These are phyloP conservation scores for Leptosomus discolor DNA, from an alignment of 2,113 vertebrate genomes.

Conservation along the genomic window DNA sequence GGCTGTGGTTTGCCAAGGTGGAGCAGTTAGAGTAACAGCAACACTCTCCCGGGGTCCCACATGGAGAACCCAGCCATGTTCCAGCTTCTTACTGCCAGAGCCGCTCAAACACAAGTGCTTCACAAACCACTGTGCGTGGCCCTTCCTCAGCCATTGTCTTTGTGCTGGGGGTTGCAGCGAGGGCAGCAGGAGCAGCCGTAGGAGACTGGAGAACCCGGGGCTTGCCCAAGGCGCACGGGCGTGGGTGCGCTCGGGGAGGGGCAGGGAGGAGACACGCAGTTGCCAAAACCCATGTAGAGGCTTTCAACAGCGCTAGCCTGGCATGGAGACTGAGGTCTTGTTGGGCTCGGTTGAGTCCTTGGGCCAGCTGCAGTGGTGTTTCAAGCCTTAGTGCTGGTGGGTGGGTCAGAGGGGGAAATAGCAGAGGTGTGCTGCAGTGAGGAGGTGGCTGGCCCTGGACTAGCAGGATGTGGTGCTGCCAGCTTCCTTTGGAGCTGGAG, in stretches of 20 bases:
- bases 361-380: not conserved
- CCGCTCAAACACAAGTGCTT: not conserved
- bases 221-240: accelerated
- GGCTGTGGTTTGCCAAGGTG: not conserved
- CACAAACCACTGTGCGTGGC: accelerated
- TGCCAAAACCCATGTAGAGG: accelerated
- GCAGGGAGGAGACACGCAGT: not conserved
- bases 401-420: not conserved
- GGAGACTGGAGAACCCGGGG: accelerated
- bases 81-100: not conserved
- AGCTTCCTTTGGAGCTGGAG: not conserved
- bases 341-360: not conserved
- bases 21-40: not conserved
- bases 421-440: not conserved
- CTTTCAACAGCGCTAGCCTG: accelerated
- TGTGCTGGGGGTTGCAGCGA: not conserved
- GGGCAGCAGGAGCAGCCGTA: not conserved
- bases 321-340: not conserved
- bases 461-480: not conserved
- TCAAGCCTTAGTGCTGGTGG: not conserved
- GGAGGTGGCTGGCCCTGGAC: not conserved
- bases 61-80: not conserved
- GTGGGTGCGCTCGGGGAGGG: accelerated
- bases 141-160: not conserved
- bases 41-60: accelerated